Conservation (phyloP, 2,888 invertebrate genomes). For the Leucozona laternaria region DNA sequence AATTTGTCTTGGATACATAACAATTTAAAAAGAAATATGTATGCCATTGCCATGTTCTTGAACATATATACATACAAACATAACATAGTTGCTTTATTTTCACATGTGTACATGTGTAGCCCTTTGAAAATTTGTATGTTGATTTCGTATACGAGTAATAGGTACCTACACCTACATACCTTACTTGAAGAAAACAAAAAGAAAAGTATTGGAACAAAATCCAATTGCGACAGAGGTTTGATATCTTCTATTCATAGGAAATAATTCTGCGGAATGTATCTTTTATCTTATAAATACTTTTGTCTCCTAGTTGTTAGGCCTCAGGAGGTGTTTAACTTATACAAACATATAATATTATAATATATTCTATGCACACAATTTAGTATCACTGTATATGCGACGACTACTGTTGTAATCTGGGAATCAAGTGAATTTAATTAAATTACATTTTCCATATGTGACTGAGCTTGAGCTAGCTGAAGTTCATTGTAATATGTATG, state of each 20-base stretch:
- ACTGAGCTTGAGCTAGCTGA: conserved; percentile 19
- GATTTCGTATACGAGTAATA: conserved; percentile 23
- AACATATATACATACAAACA: no score
- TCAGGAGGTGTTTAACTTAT: conserved; percentile 36
- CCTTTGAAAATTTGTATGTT: conserved; percentile 40
- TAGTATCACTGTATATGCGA: not conserved
- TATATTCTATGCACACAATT: conserved; percentile 23
- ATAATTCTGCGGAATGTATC: conserved; percentile 15
- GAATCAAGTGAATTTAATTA: conserved; percentile 66
- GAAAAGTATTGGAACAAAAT: not conserved
- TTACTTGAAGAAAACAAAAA: not conserved
- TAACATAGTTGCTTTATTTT: no score
- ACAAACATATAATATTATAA: not conserved
- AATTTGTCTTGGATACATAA: conserved; percentile 20
- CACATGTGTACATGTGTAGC: conserved; percentile 16
- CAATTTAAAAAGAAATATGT: conserved; percentile 19
- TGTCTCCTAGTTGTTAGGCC: conserved; percentile 31
- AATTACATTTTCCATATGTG: conserved; percentile 63
- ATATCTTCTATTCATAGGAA: conserved; percentile 30
- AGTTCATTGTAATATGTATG: no score
- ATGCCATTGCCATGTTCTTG: no score
- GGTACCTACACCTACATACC: not conserved
- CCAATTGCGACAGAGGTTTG: conserved; percentile 22
- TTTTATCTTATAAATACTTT: conserved; percentile 13
- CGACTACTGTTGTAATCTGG: conserved; percentile 39